These are phyloP conservation scores for Tursiops truncatus DNA, from an alignment of 2,113 vertebrate genomes.

Conservation along the genomic window DNA sequence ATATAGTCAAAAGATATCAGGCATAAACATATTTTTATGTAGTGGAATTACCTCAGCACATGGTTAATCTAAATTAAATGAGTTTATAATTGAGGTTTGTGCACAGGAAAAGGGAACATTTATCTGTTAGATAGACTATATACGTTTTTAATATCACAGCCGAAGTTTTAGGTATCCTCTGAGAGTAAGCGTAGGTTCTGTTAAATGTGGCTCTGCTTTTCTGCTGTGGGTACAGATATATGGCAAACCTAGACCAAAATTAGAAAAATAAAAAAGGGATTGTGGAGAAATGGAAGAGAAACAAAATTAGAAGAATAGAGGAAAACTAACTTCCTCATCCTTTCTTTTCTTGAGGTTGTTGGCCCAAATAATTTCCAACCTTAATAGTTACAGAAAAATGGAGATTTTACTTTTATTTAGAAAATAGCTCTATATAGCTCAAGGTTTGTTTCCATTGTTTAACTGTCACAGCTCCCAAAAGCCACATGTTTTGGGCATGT, in stretches of 20 bases:
- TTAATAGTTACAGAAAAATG: background rate
- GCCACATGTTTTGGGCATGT: background rate
- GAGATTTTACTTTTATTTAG: background rate
- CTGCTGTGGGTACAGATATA: constrained; percentile 40
- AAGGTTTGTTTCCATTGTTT: background rate
- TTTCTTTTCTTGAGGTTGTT: background rate
- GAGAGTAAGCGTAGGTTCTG: constrained; percentile 63
- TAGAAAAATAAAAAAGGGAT: constrained; percentile 11
- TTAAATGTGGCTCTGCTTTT: constrained; percentile 35
- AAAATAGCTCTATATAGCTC: background rate
- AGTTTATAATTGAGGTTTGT: constrained; percentile 56
- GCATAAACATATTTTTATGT: constrained; percentile 51
- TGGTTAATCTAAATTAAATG: constrained; percentile 62
- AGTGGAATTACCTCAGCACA: constrained; percentile 38
- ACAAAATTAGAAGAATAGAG: background rate
- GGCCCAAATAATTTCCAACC: background rate
- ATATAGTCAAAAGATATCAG: constrained; percentile 38
- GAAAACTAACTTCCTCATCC: background rate
- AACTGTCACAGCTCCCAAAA: background rate
- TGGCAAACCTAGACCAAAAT: constrained; percentile 45
- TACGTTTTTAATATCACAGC: constrained; percentile 60
- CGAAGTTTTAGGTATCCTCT: constrained; percentile 55
- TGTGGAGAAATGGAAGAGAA: background rate
- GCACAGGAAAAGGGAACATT: constrained; percentile 8
- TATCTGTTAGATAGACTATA: constrained; percentile 41